These are phyloP conservation scores for Bagarius yarrelli DNA, from an alignment of 2,113 vertebrate genomes.

Conservation along the genomic window DNA sequence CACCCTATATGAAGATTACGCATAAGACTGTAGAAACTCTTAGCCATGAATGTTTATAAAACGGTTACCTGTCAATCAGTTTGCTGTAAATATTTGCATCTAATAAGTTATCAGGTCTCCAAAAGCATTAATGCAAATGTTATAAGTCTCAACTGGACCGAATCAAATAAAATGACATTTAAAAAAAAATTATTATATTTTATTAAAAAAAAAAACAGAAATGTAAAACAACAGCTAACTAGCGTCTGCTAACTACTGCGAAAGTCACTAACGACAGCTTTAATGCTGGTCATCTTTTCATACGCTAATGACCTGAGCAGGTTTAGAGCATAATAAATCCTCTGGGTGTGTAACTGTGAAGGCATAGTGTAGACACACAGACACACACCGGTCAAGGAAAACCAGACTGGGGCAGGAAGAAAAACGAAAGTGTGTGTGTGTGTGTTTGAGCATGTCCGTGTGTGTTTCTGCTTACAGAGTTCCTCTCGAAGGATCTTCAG, in stretches of 20 bases:
- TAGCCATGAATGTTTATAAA: background rate
- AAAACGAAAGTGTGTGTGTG: background rate
- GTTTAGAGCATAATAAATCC: background rate
- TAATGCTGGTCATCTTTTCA: background rate
- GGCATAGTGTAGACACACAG: background rate
- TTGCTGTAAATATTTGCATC: no score
- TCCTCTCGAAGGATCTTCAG: slow-evolving; percentile 76
- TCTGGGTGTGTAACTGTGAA: background rate
- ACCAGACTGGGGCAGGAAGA: background rate
- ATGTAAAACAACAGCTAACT: background rate
- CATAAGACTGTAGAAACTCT: no score
- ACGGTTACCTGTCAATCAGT: background rate
- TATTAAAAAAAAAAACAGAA: no score
- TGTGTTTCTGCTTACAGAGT: slow-evolving; percentile 72
- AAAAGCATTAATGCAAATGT: background rate
- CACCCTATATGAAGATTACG: background rate
- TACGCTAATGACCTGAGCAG: background rate
- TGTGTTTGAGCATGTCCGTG: slow-evolving; percentile 12
- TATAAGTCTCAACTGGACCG: no score
- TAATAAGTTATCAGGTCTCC: background rate
- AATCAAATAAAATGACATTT: no score
- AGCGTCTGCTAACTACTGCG: background rate
- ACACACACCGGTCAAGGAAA: background rate
- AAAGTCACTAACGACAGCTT: background rate
- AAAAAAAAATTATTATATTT: no score